Evolutionary conservation across 2,888 invertebrate species (phyloP).

Genomic region (Ommatoiulus sabulosus): DNA sequence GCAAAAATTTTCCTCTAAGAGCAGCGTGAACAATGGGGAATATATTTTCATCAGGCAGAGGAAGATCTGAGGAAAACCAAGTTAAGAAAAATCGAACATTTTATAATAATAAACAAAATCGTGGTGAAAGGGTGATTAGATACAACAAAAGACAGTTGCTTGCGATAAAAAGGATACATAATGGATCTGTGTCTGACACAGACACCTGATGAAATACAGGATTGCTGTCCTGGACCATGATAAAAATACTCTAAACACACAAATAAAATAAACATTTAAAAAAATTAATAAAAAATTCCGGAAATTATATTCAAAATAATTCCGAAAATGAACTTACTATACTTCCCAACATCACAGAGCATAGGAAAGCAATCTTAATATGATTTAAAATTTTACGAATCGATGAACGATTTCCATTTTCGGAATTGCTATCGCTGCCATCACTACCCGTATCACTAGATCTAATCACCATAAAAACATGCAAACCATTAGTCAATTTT

Average conservation of each 20-base stretch:
- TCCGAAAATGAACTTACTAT: slow-evolving; percentile 50
- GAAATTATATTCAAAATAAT: background rate
- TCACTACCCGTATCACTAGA: slow-evolving; percentile 52
- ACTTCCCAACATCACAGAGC: slow-evolving; percentile 52
- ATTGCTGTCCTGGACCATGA: slow-evolving; percentile 46
- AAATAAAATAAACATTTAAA: background rate
- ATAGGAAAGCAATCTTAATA: slow-evolving; percentile 53
- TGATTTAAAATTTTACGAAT: slow-evolving; percentile 9
- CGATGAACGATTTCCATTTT: background rate
- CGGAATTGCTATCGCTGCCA: slow-evolving; percentile 24
- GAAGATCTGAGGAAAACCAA: slow-evolving; percentile 47
- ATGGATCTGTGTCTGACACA: slow-evolving; percentile 46
- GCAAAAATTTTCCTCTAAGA: slow-evolving; percentile 55
- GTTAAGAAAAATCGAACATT: background rate
- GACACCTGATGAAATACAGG: slow-evolving; percentile 52
- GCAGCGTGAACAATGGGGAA: slow-evolving; percentile 49
- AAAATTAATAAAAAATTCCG: background rate
- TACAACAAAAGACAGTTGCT: background rate
- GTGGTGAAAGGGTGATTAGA: background rate
- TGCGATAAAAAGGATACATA: slow-evolving; percentile 50
- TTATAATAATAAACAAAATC: background rate
- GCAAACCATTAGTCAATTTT: background rate
- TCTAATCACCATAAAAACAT: background rate
- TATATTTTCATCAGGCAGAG: slow-evolving; percentile 42
- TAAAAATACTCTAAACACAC: slow-evolving; percentile 52